Base-by-base conservation (phyloP, 2,888 invertebrate genomes). In the Andrena camellia region DNA sequence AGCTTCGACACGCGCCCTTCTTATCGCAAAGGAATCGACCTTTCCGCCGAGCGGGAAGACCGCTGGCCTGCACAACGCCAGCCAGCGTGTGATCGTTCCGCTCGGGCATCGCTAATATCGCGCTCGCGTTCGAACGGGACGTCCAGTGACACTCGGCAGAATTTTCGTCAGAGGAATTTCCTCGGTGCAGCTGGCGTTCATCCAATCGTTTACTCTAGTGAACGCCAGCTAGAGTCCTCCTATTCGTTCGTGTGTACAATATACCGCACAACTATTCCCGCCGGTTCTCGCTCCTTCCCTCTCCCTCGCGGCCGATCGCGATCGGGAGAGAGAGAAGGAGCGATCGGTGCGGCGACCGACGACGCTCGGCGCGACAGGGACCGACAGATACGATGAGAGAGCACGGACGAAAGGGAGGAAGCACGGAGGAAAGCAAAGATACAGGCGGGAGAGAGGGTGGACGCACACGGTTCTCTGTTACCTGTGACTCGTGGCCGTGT, bases 401-500 rank as follows among this genome's bases (percentile, higher is more conserved):
- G 31, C 20, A 48, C 62, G 20, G 50, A 29, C 75, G 54, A 66
- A 5, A 69, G 69, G 70, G 64, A 73, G 78, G 70, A 73, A 74
- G 59, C 70, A 57, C 63, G 57, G 20, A 33, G 35, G 74, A 71
- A 71, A 66, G 66, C 59, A 74, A 54, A 71, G 81, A 72, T 59
- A 75, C 54, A 64, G 20, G 71, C 78, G 72, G 68, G 52, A 79
- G 64, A 54, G 50, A 42, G 60, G 57, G 62, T 75, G 73, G 84
- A 78, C 81, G 78, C 77, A 81, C 85, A 79, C 84, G 83, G 83
- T 83, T 84, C 79, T 86, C 80, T 81, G 87, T 92, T 92, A 93
- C 93, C 93, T 92, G 92, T 73, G 86, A 91, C 90, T 90, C 90
- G 92, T 91, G 90, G 90, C 91, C 90, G 92, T 90, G 91, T 92